Base-by-base conservation (phyloP, 1,140 invertebrate species). In the Drosophila auraria region DNA sequence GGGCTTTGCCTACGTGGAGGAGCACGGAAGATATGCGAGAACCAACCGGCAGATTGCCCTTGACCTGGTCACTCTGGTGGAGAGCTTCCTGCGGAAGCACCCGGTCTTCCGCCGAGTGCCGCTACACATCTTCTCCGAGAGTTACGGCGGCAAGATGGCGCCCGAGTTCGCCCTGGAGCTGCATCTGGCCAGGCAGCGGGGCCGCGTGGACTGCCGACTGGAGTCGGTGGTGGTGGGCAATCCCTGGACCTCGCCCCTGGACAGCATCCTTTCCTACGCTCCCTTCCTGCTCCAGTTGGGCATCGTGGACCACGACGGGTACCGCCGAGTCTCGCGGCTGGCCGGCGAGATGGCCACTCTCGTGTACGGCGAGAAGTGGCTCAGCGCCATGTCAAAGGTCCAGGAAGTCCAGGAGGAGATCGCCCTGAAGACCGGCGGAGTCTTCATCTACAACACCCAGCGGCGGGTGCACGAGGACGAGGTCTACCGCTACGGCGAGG, bases 101-200 rank as follows among this genome's bases (percentile, higher is more conserved):
- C 95, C 96, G 0, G 93, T 96, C 71, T 97, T 97, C 81, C 94
- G 95, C 82, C 93, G 84, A 5, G 94, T 96, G 5, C 96, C 97
- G 1, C 94, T 97, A 30, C 98, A 97, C 81, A 97, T 98, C 59
- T 96, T 96, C 78, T 96, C 95, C 25, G 97, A 98, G 92, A 98
- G 97, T 1, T 98, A 98, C 93, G 97, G 97, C 38, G 97, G 97
- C 2, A 98, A 98, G 94, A 98, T 98, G 96, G 95, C 97, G 1
- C 95, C 96, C 11, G 96, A 97, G 79, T 97, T 98, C 84, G 96
- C 94, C 1, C 72, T 92, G 30, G 83, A 93, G 57, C 66, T 92
- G 40, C 78, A 87, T 63, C 79, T 97, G 95, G 96, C 95, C 44
- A 95, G 96, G 74, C 74, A 94, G 71, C 89, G 83, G 1, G 95